phyloP scores from a whole-genome alignment of 2,113 vertebrate genomes.

The Amphiprion ocellaris region DNA sequence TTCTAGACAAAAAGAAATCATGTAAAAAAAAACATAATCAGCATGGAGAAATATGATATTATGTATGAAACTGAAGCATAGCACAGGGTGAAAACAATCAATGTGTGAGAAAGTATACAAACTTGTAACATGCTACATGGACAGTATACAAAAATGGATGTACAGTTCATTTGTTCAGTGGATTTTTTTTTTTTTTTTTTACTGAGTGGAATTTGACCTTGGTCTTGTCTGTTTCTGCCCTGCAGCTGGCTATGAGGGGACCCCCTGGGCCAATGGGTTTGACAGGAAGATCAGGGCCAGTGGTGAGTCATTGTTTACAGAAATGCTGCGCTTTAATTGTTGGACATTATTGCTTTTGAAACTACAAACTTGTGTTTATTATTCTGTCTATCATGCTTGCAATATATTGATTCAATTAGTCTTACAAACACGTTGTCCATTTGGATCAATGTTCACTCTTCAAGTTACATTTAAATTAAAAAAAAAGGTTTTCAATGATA shows the following conservation, averaged over 20 bases:
- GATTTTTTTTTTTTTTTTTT: not conserved
- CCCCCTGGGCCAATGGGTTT: conserved; percentile 97
- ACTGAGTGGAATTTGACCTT: conserved; percentile 25
- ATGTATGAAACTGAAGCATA: not conserved
- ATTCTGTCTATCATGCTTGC: not conserved
- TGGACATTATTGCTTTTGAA: not conserved
- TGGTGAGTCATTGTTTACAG: conserved; percentile 87
- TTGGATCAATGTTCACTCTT: too few species aligned
- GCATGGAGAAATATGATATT: too few species aligned
- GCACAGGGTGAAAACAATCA: not conserved
- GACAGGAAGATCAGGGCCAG: conserved; percentile 96
- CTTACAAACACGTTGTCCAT: too few species aligned
- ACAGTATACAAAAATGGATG: not conserved
- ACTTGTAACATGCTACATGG: not conserved
- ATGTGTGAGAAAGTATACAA: not conserved
- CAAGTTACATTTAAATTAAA: too few species aligned
- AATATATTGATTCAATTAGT: too few species aligned
- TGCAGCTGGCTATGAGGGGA: conserved; percentile 96
- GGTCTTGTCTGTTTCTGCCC: conserved; percentile 36
- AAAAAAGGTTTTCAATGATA: too few species aligned
- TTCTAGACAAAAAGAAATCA: too few species aligned
- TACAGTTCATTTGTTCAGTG: not conserved
- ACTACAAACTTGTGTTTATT: not conserved
- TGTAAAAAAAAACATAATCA: too few species aligned
- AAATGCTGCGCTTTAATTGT: not conserved